Percentiles rank a stretch among this genome's conserved stretches.
phyloP scores from a whole-genome alignment of 2,113 vertebrate genomes.

The Otocyon megalotis region DNA sequence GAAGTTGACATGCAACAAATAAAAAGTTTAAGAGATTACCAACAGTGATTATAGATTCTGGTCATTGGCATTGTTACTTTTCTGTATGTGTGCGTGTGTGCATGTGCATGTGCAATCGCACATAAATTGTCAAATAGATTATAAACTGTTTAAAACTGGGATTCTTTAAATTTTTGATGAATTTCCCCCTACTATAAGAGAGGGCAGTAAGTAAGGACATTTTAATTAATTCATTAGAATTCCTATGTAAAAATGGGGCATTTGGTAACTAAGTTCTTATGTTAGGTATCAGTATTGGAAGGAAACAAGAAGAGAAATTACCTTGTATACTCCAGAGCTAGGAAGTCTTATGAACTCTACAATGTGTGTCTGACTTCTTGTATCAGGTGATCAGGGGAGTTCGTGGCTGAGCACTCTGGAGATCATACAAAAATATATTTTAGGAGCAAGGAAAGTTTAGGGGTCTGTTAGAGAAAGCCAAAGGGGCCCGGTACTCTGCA shows the following conservation, averaged over 20 bases:
- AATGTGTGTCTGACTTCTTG: not conserved
- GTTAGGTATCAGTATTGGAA: not conserved
- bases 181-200: not conserved
- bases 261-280: not conserved
- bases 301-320: slow-evolving; percentile 11
- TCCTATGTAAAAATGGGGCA: slow-evolving; percentile 46
- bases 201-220: not conserved
- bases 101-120: not conserved
- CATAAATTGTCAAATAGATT: slow-evolving; percentile 36
- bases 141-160: not conserved
- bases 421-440: not conserved
- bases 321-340: not conserved
- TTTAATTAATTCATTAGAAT: slow-evolving; percentile 59
- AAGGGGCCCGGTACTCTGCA: not conserved
- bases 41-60: slow-evolving; percentile 8
- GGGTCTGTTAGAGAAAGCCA: not conserved
- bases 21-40: slow-evolving; percentile 69
- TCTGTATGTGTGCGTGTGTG: not conserved
- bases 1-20: slow-evolving; percentile 55
- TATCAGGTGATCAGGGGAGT: not conserved
- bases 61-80: not conserved
- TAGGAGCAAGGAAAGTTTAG: not conserved
- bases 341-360: not conserved
- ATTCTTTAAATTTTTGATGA: slow-evolving; percentile 42
- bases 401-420: not conserved